Conservation (phyloP, 1,140 invertebrate species). For the Drosophila chauvacae region DNA sequence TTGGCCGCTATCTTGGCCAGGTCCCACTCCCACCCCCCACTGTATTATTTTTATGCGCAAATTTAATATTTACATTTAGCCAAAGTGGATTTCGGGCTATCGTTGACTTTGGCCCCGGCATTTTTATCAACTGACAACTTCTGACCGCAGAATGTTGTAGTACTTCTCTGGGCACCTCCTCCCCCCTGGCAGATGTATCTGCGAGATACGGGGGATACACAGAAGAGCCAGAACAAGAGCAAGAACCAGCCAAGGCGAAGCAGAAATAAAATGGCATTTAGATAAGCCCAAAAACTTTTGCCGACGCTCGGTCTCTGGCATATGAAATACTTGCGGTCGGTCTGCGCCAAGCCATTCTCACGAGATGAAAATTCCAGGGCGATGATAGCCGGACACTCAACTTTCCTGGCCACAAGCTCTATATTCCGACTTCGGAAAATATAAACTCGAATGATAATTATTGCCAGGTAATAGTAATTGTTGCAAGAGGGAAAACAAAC, state of each 20-base stretch:
- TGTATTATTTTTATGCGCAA: conserved; percentile 76
- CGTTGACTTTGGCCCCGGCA: conserved; percentile 46
- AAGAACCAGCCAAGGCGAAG: conserved; percentile 24
- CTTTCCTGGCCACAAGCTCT: background rate
- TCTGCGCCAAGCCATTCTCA: conserved; percentile 6
- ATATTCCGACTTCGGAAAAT: too few relatives aligned
- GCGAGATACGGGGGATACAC: conserved; percentile 32
- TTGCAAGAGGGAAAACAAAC: background rate
- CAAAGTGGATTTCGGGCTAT: conserved; percentile 73
- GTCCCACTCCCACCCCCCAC: conserved; percentile 2
- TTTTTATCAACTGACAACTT: conserved; percentile 59
- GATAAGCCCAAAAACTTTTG: conserved; percentile 65
- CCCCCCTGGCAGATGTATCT: conserved; percentile 25
- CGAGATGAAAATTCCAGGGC: conserved; percentile 26
- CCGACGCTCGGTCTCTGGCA: conserved; percentile 1
- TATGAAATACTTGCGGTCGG: conserved; percentile 32
- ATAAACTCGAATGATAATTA: background rate
- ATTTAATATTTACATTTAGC: conserved; percentile 80
- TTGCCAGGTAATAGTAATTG: background rate
- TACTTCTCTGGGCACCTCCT: background rate
- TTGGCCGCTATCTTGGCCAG: conserved; percentile 9
- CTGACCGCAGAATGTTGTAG: conserved; percentile 47
- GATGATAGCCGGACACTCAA: conserved; percentile 17
- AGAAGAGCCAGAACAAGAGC: conserved; percentile 11
- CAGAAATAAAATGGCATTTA: conserved; percentile 72